Evolutionary conservation across 2,797 vertebrate genomes (phyloP), one percentile per base, ranked within the genome.

Genomic region (Thripadectes ignobilis): DNA sequence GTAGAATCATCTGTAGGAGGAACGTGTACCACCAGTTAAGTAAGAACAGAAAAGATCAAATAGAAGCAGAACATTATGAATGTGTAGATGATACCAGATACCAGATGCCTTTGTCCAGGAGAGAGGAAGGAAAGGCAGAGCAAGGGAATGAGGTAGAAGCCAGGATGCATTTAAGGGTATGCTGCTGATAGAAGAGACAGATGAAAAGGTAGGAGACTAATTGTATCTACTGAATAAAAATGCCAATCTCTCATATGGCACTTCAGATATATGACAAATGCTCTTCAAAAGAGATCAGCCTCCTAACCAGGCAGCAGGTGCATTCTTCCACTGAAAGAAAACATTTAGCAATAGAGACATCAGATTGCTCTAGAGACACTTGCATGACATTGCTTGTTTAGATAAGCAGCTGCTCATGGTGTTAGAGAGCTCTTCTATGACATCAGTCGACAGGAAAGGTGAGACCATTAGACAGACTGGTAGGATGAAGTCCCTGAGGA

Each of bases 251-350:
- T 43, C 51, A 54, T 24, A 78, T 16, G 72, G 38, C 59, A 61
- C 63, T 91, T 91, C 81, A 94, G 43, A 82, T 36, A 23, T 9
- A 66, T 26, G 19, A 41, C 24, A 92, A 85, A 85, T 29, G 12
- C 9, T 88, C 75, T 89, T 88, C 55, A 87, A 76, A 87, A 75
- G 24, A 82, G 22, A 66, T 63, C 55, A 59, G n/a, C 30, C 24
- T 89, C 36, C 67, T 76, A 89, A 89, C 61, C 6, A 85, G 67
- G 15, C 43, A 82, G 58, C 20, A 73, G n/a, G 52, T 76, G 27
- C 48, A 59, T 85, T 89, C 54, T 62, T 57, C 38, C 72, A 34
- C 51, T 76, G 55, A 51, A 95, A 76, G n/a, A 69, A 94, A 96
- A 69, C 39, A 46, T 58, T 76, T 85, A 46, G 91, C 36, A 85